These are phyloP conservation scores for Mus musculus DNA, from an alignment of 2,113 vertebrate genomes.

Conservation along the genomic window GRCm39 chr5:129832501-129833000, in stretches of 20 bases:
- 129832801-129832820: background rate
- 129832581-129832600: background rate
- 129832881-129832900: background rate
- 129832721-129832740: background rate
- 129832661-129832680: background rate
- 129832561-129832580: background rate
- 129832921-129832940: background rate
- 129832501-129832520: background rate
- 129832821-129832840: background rate
- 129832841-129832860: background rate
- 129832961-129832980: background rate
- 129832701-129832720: background rate
- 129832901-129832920: background rate
- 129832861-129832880: background rate
- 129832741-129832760: background rate
- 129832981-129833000: background rate
- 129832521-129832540: background rate
- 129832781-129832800: background rate
- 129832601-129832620: background rate
- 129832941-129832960: background rate
- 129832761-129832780: conserved; percentile 14
- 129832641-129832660: background rate
- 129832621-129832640: background rate
- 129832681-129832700: background rate
- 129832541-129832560: background rate